A percentile compares a stretch with the other conserved stretches of the same genome.
phyloP scores from a whole-genome alignment of 2,888 invertebrate species.

The Lypha dubia region DNA sequence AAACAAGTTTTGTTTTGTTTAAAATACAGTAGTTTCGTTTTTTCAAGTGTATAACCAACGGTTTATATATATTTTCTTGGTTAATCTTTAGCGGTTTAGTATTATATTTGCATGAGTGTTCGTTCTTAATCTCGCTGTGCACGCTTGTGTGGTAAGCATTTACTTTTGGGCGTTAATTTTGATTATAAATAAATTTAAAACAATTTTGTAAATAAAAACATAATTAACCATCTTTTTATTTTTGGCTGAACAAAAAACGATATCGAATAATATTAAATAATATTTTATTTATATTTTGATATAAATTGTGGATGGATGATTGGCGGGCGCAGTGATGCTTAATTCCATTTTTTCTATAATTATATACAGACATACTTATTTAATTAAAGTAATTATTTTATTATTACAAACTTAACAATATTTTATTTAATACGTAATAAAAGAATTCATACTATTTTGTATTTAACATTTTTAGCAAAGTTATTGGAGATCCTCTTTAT shows the following conservation, averaged over 20 bases:
- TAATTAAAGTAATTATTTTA: neutral
- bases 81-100: slow-evolving; percentile 37
- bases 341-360: neutral
- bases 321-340: slow-evolving; percentile 46
- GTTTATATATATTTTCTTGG: neutral
- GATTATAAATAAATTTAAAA: slow-evolving; percentile 25
- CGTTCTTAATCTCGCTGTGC: slow-evolving; percentile 16
- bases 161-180: slow-evolving; percentile 42
- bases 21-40: slow-evolving; percentile 40
- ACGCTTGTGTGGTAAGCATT: slow-evolving; percentile 71
- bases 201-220: slow-evolving; percentile 5
- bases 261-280: slow-evolving; percentile 45
- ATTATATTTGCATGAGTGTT: slow-evolving; percentile 16
- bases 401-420: slow-evolving; percentile 9
- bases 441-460: too few relatives aligned
- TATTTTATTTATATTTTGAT: slow-evolving; percentile 27
- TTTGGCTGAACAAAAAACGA: slow-evolving; percentile 47
- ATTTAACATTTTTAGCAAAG: too few relatives aligned
- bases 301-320: slow-evolving; percentile 50
- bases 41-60: slow-evolving; percentile 18
- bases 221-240: slow-evolving; percentile 6
- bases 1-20: slow-evolving; percentile 6
- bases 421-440: too few relatives aligned
- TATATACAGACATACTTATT: slow-evolving; percentile 1
- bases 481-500: too few relatives aligned